A percentile compares a stretch with the other conserved stretches of the same genome.
Conservation (phyloP, 2,888 invertebrate genomes). For the Corbicula japonica region DNA sequence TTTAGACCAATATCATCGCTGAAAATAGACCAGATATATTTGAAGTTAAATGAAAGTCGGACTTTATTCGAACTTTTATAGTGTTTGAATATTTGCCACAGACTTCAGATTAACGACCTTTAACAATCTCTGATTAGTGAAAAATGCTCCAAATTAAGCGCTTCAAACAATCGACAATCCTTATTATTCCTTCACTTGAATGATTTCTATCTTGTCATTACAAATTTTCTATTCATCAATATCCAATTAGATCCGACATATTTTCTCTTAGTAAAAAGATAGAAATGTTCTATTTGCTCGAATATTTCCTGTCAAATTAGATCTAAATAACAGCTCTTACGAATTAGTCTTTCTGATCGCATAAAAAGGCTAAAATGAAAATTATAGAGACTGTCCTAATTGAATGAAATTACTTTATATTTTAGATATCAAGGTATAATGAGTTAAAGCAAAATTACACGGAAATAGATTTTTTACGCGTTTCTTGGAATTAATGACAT, state of each 20-base stretch:
- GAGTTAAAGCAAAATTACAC: slow-evolving; percentile 48
- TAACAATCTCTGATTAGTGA: slow-evolving; percentile 35
- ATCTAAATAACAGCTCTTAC: slow-evolving; percentile 52
- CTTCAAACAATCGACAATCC: slow-evolving; percentile 12
- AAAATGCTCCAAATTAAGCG: slow-evolving; percentile 31
- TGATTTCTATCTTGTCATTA: slow-evolving; percentile 20
- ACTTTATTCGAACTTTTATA: too few species aligned
- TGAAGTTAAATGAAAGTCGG: too few species aligned
- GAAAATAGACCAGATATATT: too few species aligned
- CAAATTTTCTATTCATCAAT: slow-evolving; percentile 35
- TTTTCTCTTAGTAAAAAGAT: slow-evolving; percentile 8
- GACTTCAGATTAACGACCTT: too few species aligned
- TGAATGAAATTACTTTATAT: slow-evolving; percentile 63
- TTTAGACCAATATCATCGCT: too few species aligned
- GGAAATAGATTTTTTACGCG: slow-evolving; percentile 50
- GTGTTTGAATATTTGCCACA: too few species aligned
- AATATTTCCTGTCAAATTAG: slow-evolving; percentile 64
- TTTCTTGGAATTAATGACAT: slow-evolving; percentile 48
- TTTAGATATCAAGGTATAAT: slow-evolving; percentile 55
- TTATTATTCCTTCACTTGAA: slow-evolving; percentile 18
- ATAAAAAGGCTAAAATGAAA: slow-evolving; percentile 64
- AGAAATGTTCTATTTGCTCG: slow-evolving; percentile 15
- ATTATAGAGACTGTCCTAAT: slow-evolving; percentile 51
- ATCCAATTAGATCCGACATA: slow-evolving; percentile 20
- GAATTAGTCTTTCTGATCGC: slow-evolving; percentile 59